Base-by-base conservation (phyloP, 1,140 invertebrate genomes). In the Cydia strobilella region DNA sequence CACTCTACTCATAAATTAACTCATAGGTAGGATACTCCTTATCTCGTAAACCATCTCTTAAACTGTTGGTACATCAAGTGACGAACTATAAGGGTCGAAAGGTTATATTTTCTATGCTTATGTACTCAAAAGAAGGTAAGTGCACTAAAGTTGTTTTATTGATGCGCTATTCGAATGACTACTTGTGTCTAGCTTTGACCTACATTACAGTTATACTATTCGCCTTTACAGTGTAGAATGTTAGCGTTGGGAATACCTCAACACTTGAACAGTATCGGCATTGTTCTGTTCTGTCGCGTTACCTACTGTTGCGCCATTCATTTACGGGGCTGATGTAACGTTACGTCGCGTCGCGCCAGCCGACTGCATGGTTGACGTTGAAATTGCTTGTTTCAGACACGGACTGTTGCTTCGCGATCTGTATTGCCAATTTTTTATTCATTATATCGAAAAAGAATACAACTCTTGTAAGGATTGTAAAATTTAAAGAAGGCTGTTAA, bases 251-350 rank as follows among this genome's bases (percentile, higher is more conserved):
- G 9, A 59, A 59, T 23, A 59, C n/a, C n/a, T n/a, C n/a, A 6
- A 27, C 27, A 27, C 1, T 27, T 4, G 4, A 59, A 59, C 54
- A 59, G 18, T 59, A 23, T 59, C 20, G 51, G 51, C 51, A 59
- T 59, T 59, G 54, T 59, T 59, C 20, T 23, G 18, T 59, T 18
- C n/a, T 54, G 54, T 59, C 54, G 54, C 54, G 12, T 54, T 54
- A 54, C 54, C 20, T 54, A 54, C 54, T 59, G 54, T 59, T 59
- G 54, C 54, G 54, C 54, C 54, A 59, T 59, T 59, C 54, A 59
- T 59, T 20, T 59, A 59, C 54, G 54, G 54, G 5, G 20, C 54
- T 59, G 54, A 59, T 20, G 51, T 54, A 54, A 59, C 9, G 54
- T 59, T 59, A 59, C 35, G 35, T 7, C 35, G 35, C 48, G 51